Conservation (phyloP, 2,113 vertebrate genomes). For the Megalops atlanticus region DNA sequence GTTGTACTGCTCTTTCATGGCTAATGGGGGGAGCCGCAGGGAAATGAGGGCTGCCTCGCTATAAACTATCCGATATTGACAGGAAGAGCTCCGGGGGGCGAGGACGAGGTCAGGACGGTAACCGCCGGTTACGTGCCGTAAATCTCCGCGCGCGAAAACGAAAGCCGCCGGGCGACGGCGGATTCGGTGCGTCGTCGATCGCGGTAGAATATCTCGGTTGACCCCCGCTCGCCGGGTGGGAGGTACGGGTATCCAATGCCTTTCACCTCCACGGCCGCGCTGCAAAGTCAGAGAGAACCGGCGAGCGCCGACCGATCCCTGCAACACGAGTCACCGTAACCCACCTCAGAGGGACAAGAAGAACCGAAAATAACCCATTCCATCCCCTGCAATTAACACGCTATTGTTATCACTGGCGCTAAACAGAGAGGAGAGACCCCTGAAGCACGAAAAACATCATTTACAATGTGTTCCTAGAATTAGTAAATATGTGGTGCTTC, state of each 20-base stretch:
- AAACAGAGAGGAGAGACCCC: too few species aligned
- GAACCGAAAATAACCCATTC: too few species aligned
- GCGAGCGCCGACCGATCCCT: neutral
- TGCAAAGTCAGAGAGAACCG: conserved; percentile 32
- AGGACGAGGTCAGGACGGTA: neutral
- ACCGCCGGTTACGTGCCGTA: neutral
- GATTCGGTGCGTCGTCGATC: too few species aligned
- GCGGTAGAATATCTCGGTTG: neutral
- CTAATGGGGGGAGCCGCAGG: neutral
- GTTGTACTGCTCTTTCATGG: neutral
- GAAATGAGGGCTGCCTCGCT: neutral
- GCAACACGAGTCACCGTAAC: too few species aligned
- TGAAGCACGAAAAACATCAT: too few species aligned
- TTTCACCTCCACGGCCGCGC: conserved; percentile 27
- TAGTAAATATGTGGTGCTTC: too few species aligned
- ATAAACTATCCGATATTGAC: neutral
- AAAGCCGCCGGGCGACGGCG: neutral
- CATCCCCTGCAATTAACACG: too few species aligned
- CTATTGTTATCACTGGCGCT: too few species aligned
- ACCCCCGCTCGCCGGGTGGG: neutral
- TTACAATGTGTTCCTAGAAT: too few species aligned
- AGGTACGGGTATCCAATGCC: neutral
- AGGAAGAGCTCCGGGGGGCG: neutral
- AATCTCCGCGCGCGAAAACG: neutral
- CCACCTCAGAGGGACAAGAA: too few species aligned